Percentiles rank a stretch among this genome's conserved stretches.
phyloP scores from a whole-genome alignment of 2,888 invertebrate genomes.

The Eumacrocentrus americanus region DNA sequence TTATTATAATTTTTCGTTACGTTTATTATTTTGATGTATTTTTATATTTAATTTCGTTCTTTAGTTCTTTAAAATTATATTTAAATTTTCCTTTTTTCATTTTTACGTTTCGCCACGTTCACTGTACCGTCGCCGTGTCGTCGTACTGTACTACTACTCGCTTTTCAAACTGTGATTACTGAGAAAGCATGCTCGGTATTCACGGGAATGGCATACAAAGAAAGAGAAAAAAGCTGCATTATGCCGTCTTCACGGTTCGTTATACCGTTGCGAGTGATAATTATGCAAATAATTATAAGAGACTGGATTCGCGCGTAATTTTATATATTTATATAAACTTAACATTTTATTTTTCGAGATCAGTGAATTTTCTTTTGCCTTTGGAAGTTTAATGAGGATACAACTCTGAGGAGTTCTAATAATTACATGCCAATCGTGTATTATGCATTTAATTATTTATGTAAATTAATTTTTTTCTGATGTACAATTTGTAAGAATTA shows the following conservation, averaged over 20 bases:
- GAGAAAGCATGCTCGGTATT: background rate
- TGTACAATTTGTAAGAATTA: background rate
- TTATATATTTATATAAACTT: background rate
- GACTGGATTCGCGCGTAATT: background rate
- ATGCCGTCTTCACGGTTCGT: background rate
- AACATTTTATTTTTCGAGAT: background rate
- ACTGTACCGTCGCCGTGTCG: background rate
- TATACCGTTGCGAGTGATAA: background rate
- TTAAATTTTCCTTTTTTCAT: slow-evolving; percentile 7
- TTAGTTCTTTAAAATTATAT: too few species aligned
- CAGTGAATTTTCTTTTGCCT: background rate
- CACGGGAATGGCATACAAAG: too few species aligned
- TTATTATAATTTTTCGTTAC: background rate
- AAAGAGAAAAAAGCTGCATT: too few species aligned
- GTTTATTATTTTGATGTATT: background rate
- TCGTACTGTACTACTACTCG: background rate
- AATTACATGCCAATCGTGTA: too few species aligned
- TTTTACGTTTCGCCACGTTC: background rate
- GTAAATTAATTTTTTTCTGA: background rate
- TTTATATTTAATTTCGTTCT: background rate
- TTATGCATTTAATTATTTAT: background rate
- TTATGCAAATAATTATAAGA: background rate
- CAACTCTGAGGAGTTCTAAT: too few species aligned
- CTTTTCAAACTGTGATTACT: slow-evolving; percentile 10
- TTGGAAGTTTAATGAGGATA: too few species aligned